Percentiles rank a stretch among this genome's conserved stretches.
These are phyloP conservation scores for Macaria liturata DNA, from an alignment of 2,888 invertebrate genomes.

Conservation along the genomic window DNA sequence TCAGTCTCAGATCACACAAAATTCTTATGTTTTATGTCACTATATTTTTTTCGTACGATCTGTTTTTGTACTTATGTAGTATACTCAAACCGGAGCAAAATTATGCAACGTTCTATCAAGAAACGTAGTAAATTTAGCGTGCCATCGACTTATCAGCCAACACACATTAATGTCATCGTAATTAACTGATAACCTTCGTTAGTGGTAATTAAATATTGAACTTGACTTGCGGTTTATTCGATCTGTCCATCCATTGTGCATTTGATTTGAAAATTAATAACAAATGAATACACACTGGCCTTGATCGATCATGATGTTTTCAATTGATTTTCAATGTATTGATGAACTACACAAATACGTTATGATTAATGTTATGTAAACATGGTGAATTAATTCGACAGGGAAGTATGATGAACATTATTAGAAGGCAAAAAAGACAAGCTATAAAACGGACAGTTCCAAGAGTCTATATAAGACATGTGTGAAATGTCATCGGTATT, in stretches of 20 bases:
- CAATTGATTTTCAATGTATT: constrained; percentile 21
- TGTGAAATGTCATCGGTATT: constrained; percentile 14
- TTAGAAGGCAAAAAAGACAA: too few species aligned
- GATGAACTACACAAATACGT: not conserved
- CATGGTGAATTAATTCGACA: too few species aligned
- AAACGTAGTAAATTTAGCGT: constrained; percentile 8
- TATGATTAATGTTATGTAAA: too few species aligned
- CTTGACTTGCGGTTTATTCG: constrained; percentile 42
- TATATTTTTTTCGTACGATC: too few species aligned
- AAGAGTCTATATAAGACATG: constrained; percentile 11
- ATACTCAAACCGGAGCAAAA: not conserved
- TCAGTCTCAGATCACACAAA: too few species aligned
- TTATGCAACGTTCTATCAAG: constrained; percentile 10
- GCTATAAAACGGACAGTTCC: too few species aligned
- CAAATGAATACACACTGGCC: constrained; percentile 26
- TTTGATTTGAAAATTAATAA: constrained; percentile 40
- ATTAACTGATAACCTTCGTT: constrained; percentile 48
- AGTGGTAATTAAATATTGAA: constrained; percentile 49
- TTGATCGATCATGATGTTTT: constrained; percentile 26
- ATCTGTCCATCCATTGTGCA: constrained; percentile 29
- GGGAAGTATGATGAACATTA: too few species aligned
- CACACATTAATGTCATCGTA: constrained; percentile 40
- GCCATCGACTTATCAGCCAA: constrained; percentile 18
- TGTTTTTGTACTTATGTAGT: too few species aligned
- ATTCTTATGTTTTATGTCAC: too few species aligned